Evolutionary conservation across 2,797 vertebrate species (phyloP), one percentile per base, ranked within the genome.

Genomic region (Ataeniobius toweri): DNA sequence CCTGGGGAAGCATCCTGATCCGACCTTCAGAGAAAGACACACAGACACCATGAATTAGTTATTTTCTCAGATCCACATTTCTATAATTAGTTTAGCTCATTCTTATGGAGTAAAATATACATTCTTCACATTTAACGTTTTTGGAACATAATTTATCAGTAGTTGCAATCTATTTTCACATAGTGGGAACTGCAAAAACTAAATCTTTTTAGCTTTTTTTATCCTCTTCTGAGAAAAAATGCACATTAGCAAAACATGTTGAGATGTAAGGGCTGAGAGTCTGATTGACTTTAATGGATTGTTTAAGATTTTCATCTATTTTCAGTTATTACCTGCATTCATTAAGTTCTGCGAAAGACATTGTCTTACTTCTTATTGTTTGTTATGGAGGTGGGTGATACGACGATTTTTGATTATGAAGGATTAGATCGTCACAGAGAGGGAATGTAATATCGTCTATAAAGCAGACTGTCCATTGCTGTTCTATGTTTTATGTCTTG

Each of bases 1-100:
- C 98, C 90, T 99, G 98, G 3, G 98, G 98, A 84, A 99, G 94
- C 97, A 98, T 97, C 93, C 95, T 94, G 70, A 96, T 93, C 18
- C 98, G 96, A 74, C 97, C 98, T 99, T 91, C 20, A 81, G 71
- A 73, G 58, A 16, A 91, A 80, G 12, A 59, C 3, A 0, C 6
- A 53, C 50, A 51, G 16, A 22, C 22, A 56, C 22, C 16, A 26
- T 41, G 39, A 8, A 18, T 72, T 55, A 31, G 44, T 26, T 3
- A 26, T 14, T 77, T 13, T 22, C 72, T 24, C 41, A 46, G 67
- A 46, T 46, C 24, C 24, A 69, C 24, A 44, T 46, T 69, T 3
- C 26, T 14, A 16, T 46, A n/a, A 26, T 69, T 16, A 46, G 14
- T n/a, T 28, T 55, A 22, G 48, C 26, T 53, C 6, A 36, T 39